Percentiles rank a stretch among this genome's conserved stretches.
Conservation (phyloP, 1,140 invertebrate species). For the Conus betulinus region DNA sequence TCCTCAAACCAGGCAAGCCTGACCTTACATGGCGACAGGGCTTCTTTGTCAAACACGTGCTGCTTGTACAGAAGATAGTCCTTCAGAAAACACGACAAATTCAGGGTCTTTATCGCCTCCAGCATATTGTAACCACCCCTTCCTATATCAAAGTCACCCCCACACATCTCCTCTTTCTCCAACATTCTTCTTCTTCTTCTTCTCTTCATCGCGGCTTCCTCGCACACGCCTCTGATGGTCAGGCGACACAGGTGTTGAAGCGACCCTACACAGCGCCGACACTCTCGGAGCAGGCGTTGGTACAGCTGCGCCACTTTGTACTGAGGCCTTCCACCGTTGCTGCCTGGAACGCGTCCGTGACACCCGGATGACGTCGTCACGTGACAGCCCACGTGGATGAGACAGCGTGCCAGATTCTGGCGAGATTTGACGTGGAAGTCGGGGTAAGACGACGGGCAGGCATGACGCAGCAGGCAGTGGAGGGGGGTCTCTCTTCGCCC, state of each 20-base stretch:
- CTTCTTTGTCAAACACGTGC: neutral
- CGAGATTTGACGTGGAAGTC: conserved; percentile 16
- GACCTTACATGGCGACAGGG: neutral
- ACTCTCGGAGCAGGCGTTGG: neutral
- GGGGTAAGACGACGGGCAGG: neutral
- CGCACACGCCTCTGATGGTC: neutral
- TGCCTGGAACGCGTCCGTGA: neutral
- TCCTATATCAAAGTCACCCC: neutral
- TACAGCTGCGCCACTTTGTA: neutral
- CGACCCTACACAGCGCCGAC: neutral
- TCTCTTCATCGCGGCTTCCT: neutral
- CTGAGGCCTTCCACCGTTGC: neutral
- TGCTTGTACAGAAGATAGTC: conserved; percentile 15
- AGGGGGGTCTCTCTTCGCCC: neutral
- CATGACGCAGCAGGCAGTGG: neutral
- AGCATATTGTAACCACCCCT: neutral
- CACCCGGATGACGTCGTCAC: neutral
- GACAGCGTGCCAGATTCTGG: neutral
- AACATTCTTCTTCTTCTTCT: neutral
- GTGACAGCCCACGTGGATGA: neutral
- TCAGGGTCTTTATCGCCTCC: neutral
- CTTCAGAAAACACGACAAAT: neutral
- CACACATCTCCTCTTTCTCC: neutral
- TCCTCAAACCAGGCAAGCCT: too few relatives aligned
- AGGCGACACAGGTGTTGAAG: conserved; percentile 8